Evolutionary conservation across 2,797 vertebrate genomes (phyloP).

Genomic region (Rhinophrynus dorsalis): DNA sequence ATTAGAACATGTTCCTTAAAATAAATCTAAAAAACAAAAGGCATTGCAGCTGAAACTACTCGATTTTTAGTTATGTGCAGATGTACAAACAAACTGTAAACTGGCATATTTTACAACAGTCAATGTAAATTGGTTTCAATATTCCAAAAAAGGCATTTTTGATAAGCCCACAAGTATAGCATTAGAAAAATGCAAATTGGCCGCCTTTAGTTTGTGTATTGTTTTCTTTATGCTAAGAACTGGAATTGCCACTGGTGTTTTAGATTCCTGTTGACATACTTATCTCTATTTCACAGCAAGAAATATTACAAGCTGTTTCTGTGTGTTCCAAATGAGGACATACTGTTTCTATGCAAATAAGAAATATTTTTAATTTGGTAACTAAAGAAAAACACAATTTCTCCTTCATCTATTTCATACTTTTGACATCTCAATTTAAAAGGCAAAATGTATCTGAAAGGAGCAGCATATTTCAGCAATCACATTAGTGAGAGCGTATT

Average conservation of each 20-base stretch:
- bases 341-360: conserved; percentile 56
- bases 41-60: conserved; percentile 14
- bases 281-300: conserved; percentile 61
- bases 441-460: conserved; percentile 18
- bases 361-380: conserved; percentile 42
- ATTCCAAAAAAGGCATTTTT: conserved; percentile 25
- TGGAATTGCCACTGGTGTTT: conserved; percentile 56
- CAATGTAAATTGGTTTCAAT: conserved; percentile 30
- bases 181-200: conserved; percentile 48
- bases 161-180: conserved; percentile 44
- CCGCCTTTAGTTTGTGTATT: conserved; percentile 53
- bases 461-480: conserved; percentile 2
- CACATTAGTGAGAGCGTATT: background rate
- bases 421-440: conserved; percentile 9
- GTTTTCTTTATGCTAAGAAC: conserved; percentile 55
- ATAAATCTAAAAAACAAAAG: conserved; percentile 39
- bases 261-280: conserved; percentile 54
- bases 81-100: conserved; percentile 15
- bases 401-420: conserved; percentile 41
- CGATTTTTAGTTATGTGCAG: conserved; percentile 35
- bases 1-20: background rate
- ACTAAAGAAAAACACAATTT: conserved; percentile 37
- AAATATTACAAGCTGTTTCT: conserved; percentile 56
- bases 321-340: conserved; percentile 45
- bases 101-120: conserved; percentile 2